Percentiles rank a stretch among this genome's conserved stretches.
Conservation (phyloP, 1,140 invertebrate species). For the Amphibalanus amphitrite region DNA sequence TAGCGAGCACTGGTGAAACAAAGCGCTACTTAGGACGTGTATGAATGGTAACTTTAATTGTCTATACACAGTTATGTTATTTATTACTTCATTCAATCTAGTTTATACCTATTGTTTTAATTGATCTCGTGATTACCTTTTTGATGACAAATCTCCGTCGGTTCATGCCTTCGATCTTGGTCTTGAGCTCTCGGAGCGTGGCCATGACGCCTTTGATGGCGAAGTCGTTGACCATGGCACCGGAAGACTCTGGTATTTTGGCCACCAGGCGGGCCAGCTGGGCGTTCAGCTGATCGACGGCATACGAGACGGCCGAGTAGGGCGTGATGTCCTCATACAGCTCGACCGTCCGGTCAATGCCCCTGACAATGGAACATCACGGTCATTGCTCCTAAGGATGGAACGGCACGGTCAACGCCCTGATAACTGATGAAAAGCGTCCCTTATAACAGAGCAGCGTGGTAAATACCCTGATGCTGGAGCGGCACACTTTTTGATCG, state of each 20-base stretch:
- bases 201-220: conserved; percentile 24
- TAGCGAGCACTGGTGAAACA: too few species aligned
- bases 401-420: too few species aligned
- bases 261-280: conserved; percentile 9
- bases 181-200: conserved; percentile 20
- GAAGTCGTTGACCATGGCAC: conserved; percentile 15
- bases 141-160: background rate
- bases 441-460: too few species aligned
- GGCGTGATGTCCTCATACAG: conserved; percentile 23
- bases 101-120: too few species aligned
- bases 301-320: conserved; percentile 23
- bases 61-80: too few species aligned
- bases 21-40: too few species aligned
- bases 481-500: too few species aligned
- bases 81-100: too few species aligned
- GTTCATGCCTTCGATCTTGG: conserved; percentile 8
- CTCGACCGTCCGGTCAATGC: conserved; percentile 24
- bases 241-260: conserved; percentile 8
- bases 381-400: too few species aligned
- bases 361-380: conserved; percentile 22
- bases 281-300: conserved; percentile 18
- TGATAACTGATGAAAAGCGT: too few species aligned
- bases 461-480: too few species aligned
- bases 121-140: background rate
- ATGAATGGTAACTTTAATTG: too few species aligned